These are phyloP conservation scores for Thamnophis sirtalis DNA, from an alignment of 2,113 vertebrate genomes.

Conservation along the genomic window DNA sequence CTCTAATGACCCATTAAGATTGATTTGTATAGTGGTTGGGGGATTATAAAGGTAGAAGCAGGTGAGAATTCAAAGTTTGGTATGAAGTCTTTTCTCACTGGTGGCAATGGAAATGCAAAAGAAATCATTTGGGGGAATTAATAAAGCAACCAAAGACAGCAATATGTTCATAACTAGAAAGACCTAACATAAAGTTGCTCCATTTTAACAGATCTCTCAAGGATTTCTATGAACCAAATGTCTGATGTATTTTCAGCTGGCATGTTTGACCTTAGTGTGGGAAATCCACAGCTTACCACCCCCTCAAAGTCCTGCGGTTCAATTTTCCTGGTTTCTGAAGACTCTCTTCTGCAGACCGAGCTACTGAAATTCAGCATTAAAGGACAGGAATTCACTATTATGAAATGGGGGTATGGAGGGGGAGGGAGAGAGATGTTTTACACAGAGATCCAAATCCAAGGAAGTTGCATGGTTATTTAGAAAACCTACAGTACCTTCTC, in stretches of 20 bases:
- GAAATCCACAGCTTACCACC: background rate
- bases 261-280: background rate
- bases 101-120: constrained; percentile 27
- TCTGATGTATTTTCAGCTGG: background rate
- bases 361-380: background rate
- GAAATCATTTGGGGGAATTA: constrained; percentile 36
- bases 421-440: background rate
- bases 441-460: background rate
- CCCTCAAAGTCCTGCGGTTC: background rate
- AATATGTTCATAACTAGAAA: background rate
- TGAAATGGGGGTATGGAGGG: background rate
- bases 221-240: background rate
- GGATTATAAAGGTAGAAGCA: constrained; percentile 68
- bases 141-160: background rate
- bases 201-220: background rate
- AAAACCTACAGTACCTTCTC: background rate
- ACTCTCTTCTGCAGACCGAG: background rate
- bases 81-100: constrained; percentile 47
- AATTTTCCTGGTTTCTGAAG: background rate
- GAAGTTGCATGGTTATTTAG: background rate
- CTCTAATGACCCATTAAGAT: constrained; percentile 71
- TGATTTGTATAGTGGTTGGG: constrained; percentile 61
- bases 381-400: background rate
- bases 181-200: background rate
- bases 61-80: constrained; percentile 65